Evolutionary conservation across 2,797 vertebrate genomes (phyloP).

Genomic region (Gouania willdenowi): DNA sequence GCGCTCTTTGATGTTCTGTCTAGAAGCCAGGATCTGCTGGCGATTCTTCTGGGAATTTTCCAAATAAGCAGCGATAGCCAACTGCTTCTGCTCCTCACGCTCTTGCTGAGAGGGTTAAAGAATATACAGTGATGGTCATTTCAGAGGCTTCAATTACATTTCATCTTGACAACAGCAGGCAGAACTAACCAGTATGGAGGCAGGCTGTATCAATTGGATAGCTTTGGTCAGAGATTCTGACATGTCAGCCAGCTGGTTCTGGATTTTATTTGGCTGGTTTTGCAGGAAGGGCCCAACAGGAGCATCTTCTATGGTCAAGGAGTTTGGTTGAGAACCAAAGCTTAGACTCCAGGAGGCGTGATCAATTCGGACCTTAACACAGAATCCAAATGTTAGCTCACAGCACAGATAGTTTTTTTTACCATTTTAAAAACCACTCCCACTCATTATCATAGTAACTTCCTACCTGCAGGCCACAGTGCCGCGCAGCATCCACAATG

Average conservation of each 20-base stretch:
- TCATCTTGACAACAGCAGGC: neutral
- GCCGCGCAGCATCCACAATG: constrained; percentile 95
- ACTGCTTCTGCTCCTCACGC: constrained; percentile 91
- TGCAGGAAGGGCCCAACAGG: constrained; percentile 94
- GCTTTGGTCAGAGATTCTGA: constrained; percentile 94
- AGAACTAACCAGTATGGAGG: constrained; percentile 84
- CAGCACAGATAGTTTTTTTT: too few relatives aligned
- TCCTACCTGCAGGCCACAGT: constrained; percentile 95
- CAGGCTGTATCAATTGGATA: constrained; percentile 91
- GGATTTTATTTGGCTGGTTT: constrained; percentile 97
- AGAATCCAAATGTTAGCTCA: neutral
- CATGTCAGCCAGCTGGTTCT: constrained; percentile 97
- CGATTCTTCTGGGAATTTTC: constrained; percentile 96
- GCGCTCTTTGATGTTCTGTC: constrained; percentile 97
- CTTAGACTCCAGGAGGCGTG: constrained; percentile 89
- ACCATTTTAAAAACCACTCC: too few relatives aligned
- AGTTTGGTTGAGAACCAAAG: constrained; percentile 97
- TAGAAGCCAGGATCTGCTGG: constrained; percentile 91
- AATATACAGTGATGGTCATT: too few relatives aligned
- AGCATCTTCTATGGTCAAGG: constrained; percentile 92
- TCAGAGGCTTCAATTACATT: neutral
- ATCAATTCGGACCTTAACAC: constrained; percentile 89
- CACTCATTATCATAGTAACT: too few relatives aligned
- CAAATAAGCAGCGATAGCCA: constrained; percentile 87
- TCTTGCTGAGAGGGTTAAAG: constrained; percentile 82